Conservation (phyloP, 1,140 invertebrate genomes). For the Aplysia californica region DNA sequence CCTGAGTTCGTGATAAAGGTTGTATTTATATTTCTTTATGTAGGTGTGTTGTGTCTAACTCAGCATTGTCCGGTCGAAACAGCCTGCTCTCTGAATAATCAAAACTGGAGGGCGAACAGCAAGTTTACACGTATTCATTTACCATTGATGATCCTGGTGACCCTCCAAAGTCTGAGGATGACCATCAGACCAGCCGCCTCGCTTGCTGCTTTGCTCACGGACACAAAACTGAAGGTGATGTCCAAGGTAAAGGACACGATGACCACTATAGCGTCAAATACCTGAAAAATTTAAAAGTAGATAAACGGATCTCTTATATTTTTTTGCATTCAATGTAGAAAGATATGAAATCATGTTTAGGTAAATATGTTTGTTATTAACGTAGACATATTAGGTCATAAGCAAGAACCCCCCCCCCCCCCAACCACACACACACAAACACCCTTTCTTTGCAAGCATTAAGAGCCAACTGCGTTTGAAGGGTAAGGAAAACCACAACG, state of each 20-base stretch:
- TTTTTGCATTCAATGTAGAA: no score
- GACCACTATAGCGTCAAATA: conserved; percentile 65
- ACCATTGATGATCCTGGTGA: conserved; percentile 65
- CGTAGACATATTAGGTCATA: no score
- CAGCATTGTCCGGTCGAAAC: not conserved
- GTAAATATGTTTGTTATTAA: no score
- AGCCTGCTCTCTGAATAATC: not conserved
- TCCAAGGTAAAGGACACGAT: conserved; percentile 63
- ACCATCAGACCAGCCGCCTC: conserved; percentile 56
- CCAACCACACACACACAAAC: no score
- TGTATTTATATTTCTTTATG: not conserved
- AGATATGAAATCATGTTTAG: no score
- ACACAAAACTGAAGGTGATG: conserved; percentile 49
- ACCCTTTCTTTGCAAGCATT: no score
- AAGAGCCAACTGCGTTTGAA: no score
- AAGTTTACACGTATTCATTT: conserved; percentile 9
- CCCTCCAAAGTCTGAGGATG: conserved; percentile 59
- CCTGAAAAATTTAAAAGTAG: no score
- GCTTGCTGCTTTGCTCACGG: conserved; percentile 37
- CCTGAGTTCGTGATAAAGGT: not conserved
- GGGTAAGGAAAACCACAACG: no score
- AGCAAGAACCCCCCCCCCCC: no score
- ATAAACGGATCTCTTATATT: no score
- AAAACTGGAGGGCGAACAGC: not conserved
- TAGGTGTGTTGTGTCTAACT: not conserved